Base-by-base conservation (phyloP, 1,140 invertebrate genomes). In the Euwallacea fornicatus region DNA sequence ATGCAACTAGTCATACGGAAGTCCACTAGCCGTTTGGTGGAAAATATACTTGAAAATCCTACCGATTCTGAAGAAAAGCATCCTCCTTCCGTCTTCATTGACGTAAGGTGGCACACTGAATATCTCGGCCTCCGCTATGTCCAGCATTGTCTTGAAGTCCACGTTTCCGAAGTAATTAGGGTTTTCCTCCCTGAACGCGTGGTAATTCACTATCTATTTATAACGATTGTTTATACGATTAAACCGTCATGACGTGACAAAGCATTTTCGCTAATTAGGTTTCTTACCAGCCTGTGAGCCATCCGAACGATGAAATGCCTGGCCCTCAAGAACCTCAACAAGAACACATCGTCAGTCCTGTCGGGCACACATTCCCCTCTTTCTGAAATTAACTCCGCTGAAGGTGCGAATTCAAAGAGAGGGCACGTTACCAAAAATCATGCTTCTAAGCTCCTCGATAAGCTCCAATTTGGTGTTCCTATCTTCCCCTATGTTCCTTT, bases 291-390 rank as follows among this genome's bases (percentile, higher is more conserved):
- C 83, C 88, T 87, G 81, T 96, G 92, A 0, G 94, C 90, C 74
- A 88, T 85, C 79, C 90, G 86, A 2, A 93, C 85, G 78, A 93
- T 88, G 81, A 94, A 96, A 80, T 90, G 89, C 73, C 93, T 86
- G 0, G 93, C 92, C 72, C 94, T 85, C 42, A 97, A 83, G 83
- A 95, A 97, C 77, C 90, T 85, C 13, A 94, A 81, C 33, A 97
- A 82, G 81, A 92, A 96, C 2, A 86, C 87, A 77, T 95, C 93
- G 79, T 96, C 94, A 81, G 88, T 92, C 42, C 91, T 84, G 71
- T 90, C 86, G 0, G 91, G 91, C 50, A 84, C 84, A 73, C 90
- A 91, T 77, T 93, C 90, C 16, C 90, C 90, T 63, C 84, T 86
- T 77, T 91, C 91, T 92, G 82, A 7, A 83, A 83, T 72, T 42